These are phyloP conservation scores for Trematomus loennbergii DNA, from an alignment of 2,113 vertebrate species.

Conservation along the genomic window DNA sequence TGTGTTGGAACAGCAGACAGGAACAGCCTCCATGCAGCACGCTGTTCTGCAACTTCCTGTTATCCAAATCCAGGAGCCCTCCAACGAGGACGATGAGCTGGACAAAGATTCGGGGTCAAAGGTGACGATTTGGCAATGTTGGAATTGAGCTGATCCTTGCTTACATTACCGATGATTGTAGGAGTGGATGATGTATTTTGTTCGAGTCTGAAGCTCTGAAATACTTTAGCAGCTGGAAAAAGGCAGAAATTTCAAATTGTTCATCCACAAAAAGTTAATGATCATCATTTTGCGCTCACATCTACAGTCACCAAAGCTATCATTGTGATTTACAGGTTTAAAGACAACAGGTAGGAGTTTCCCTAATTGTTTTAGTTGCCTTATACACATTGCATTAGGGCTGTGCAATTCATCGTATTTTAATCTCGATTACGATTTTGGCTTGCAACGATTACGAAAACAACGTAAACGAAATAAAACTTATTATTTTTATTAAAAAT, in stretches of 20 bases:
- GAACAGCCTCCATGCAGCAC: conserved; percentile 3
- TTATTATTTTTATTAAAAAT: too few species aligned
- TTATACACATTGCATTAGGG: too few species aligned
- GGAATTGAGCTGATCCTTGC: not conserved
- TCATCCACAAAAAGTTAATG: too few species aligned
- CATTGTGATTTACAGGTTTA: too few species aligned
- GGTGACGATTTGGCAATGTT: conserved; percentile 51
- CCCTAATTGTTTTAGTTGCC: too few species aligned
- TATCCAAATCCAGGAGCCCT: conserved; percentile 37
- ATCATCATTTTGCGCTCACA: too few species aligned
- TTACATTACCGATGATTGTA: not conserved
- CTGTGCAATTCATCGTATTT: too few species aligned
- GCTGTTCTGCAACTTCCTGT: conserved; percentile 13
- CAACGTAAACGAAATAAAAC: too few species aligned
- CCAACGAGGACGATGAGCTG: conserved; percentile 65
- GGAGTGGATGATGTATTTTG: not conserved
- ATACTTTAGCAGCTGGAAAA: not conserved
- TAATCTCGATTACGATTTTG: too few species aligned
- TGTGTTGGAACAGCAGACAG: conserved; percentile 44
- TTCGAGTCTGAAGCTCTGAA: not conserved
- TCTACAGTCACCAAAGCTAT: too few species aligned
- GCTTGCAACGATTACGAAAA: too few species aligned
- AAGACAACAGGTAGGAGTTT: too few species aligned
- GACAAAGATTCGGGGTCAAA: conserved; percentile 79
- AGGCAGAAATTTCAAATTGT: not conserved